A percentile compares a stretch with the other conserved stretches of the same genome.
Evolutionary conservation across 35 echinoderm and acorn worm species (phyloP).

Genomic region (Apostichopus parvimensis): DNA sequence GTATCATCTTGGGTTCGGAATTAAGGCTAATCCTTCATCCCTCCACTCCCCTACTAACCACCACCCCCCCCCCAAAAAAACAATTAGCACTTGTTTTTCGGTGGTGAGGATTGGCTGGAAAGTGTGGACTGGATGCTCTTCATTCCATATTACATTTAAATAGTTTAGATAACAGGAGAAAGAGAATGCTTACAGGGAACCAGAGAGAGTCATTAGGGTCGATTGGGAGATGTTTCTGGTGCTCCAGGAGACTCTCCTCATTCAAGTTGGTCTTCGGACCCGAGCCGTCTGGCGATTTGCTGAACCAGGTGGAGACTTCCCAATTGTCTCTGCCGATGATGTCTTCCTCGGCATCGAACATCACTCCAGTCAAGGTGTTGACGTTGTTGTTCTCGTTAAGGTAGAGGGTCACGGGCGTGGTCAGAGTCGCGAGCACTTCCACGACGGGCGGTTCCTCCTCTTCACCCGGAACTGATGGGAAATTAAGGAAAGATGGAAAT

Average conservation of each 20-base stretch:
- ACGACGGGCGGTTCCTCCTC: background rate
- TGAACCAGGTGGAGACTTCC: constrained; percentile 53
- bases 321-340: constrained; percentile 22
- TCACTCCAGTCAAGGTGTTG: background rate
- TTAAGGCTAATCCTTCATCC: too few relatives aligned
- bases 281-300: constrained; percentile 8
- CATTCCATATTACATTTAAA: too few relatives aligned
- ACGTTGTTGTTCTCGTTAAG: constrained; percentile 29
- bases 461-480: constrained; percentile 10
- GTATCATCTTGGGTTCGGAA: too few relatives aligned
- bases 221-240: constrained; percentile 6
- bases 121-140: too few relatives aligned
- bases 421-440: constrained; percentile 6
- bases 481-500: too few relatives aligned
- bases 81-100: too few relatives aligned
- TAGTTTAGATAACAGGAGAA: too few relatives aligned
- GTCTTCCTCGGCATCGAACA: constrained; percentile 17
- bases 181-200: constrained; percentile 16
- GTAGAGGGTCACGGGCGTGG: constrained; percentile 34
- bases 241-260: background rate
- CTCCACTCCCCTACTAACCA: too few relatives aligned
- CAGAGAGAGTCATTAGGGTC: background rate
- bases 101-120: too few relatives aligned
- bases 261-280: constrained; percentile 31
- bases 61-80: too few relatives aligned